Percentiles rank a stretch among this genome's conserved stretches.
These are phyloP conservation scores for Ciconia maguari DNA, from an alignment of 2,113 vertebrate genomes.

Conservation along the genomic window DNA sequence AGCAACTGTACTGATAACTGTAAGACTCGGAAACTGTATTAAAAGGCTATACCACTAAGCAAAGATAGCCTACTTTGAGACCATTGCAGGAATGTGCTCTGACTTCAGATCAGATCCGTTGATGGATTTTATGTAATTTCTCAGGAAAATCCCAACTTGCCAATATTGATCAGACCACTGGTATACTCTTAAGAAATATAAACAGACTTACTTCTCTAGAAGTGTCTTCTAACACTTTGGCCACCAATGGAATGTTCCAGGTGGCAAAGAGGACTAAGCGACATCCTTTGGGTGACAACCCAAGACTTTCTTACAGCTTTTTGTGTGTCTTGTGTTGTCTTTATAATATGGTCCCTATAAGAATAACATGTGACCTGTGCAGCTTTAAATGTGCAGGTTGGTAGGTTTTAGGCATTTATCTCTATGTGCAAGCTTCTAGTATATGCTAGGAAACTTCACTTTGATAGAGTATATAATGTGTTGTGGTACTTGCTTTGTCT, in stretches of 20 bases:
- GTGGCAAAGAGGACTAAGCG: not conserved
- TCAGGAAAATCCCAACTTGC: not conserved
- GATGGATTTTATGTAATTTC: not conserved
- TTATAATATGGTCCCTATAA: not conserved
- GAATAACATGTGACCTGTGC: not conserved
- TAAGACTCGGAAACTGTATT: not conserved
- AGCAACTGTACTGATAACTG: conserved; percentile 34
- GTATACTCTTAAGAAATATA: not conserved
- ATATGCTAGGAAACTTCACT: not conserved
- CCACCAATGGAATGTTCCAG: not conserved
- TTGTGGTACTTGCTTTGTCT: not conserved
- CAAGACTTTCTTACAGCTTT: not conserved
- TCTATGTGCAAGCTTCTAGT: not conserved
- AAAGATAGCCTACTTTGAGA: not conserved
- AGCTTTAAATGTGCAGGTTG: not conserved
- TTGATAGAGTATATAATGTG: not conserved
- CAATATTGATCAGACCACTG: not conserved
- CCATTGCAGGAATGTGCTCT: fast-evolving
- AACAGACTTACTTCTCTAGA: not conserved
- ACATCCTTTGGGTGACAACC: not conserved
- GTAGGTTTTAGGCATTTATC: not conserved
- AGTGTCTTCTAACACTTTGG: not conserved
- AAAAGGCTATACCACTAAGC: not conserved
- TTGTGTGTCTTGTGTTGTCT: not conserved
- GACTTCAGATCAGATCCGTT: not conserved